Evolutionary conservation across 2,113 vertebrate genomes (phyloP), one percentile per base, ranked within the genome.

Genomic region (Corythaeola cristata): DNA sequence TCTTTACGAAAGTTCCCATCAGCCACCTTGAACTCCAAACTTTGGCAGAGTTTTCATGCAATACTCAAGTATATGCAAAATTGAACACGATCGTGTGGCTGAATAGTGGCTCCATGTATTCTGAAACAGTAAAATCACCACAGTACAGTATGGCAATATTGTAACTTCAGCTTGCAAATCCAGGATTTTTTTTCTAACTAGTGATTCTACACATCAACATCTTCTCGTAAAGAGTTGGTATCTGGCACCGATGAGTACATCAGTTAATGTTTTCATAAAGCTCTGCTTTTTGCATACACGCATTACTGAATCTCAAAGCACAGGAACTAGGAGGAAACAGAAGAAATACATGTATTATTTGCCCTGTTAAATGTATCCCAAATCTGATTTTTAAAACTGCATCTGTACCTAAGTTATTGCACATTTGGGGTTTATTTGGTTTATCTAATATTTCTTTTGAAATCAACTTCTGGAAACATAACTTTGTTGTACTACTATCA

Each of bases 141-240:
- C 12, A n/a, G 14, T 8, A 79, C 15, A 75, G 41, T 35, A 80
- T 80, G 76, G 85, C 95, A 84, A 90, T 58, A 63, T 0, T 78
- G 26, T 35, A 83, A 85, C 13, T 63, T 83, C 66, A 88, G 62
- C 59, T 84, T 85, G 30, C 56, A 79, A 88, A 62, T 32, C 53
- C 52, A 35, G 24, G 12, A 0, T 33, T 67, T 27, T 39, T 28
- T 60, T 85, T 28, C 55, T 80, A 77, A 67, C 32, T 58, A 50
- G 21, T 60, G 28, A n/a, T 49, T 80, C 50, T 63, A 22, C 22
- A 60, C 0, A 0, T 47, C 56, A 79, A 3, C 5, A 1, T 73
- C 63, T 85, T 62, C 77, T 24, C 32, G 55, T 6, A 77, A 82
- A 69, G 41, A 81, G 59, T 5, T 0, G 0, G 69, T 23, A 6